These are phyloP conservation scores for Phycodurus eques DNA, from an alignment of 2,113 vertebrate species.

Conservation along the genomic window DNA sequence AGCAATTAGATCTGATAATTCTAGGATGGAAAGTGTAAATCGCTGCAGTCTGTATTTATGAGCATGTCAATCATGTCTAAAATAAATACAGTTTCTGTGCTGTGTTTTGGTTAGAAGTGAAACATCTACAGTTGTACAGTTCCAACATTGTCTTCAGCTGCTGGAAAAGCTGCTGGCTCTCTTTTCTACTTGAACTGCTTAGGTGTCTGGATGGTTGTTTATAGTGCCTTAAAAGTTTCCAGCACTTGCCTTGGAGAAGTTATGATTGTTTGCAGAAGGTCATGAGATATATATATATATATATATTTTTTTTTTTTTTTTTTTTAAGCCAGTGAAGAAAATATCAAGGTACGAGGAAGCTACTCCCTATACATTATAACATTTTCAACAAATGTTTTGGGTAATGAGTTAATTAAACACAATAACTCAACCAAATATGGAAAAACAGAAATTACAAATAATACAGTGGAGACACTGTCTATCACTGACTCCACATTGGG, in stretches of 20 bases:
- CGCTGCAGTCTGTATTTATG: conserved; percentile 1
- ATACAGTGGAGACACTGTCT: too few species aligned
- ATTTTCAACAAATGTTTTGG: neutral
- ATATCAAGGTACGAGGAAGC: neutral
- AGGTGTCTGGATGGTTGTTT: neutral
- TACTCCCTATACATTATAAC: neutral
- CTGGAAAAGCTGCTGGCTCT: neutral
- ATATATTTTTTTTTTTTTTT: too few species aligned
- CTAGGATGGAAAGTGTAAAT: conserved; percentile 1
- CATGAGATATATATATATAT: neutral
- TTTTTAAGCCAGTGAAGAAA: neutral
- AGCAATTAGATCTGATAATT: neutral
- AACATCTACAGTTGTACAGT: neutral
- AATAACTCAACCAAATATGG: neutral
- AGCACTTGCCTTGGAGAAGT: neutral
- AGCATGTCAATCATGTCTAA: neutral
- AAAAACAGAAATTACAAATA: neutral
- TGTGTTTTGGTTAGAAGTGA: neutral
- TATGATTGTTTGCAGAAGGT: neutral
- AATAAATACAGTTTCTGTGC: neutral
- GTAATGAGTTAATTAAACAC: neutral
- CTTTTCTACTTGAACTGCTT: neutral
- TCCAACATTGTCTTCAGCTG: neutral
- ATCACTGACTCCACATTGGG: too few species aligned
- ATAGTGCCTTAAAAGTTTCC: neutral